These are phyloP conservation scores for Neodiprion fabricii DNA, from an alignment of 1,140 invertebrate species.

Conservation along the genomic window DNA sequence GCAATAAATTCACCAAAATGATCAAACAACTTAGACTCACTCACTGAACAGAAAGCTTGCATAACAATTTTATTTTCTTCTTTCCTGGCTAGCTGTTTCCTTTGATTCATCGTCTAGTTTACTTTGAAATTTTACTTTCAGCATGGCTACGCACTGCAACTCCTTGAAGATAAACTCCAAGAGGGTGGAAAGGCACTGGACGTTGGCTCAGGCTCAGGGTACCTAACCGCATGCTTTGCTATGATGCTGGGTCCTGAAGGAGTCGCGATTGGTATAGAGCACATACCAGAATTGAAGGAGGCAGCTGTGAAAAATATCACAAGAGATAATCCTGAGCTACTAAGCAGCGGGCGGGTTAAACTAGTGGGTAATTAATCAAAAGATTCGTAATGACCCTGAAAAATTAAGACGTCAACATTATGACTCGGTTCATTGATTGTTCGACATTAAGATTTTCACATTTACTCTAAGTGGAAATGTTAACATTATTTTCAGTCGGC, in stretches of 20 bases:
- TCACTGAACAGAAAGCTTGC: too few species aligned
- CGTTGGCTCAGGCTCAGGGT: constrained; percentile 95
- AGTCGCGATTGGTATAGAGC: constrained; percentile 88
- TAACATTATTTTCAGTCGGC: constrained; percentile 66
- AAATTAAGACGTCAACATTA: too few species aligned
- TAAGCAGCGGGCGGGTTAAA: constrained; percentile 71
- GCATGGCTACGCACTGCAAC: constrained; percentile 95
- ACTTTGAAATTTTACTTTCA: constrained; percentile 38
- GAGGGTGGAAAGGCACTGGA: constrained; percentile 86
- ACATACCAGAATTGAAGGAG: constrained; percentile 85
- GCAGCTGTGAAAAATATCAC: constrained; percentile 80
- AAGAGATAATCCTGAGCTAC: constrained; percentile 73
- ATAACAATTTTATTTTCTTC: too few species aligned
- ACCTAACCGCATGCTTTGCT: constrained; percentile 95
- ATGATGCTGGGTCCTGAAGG: constrained; percentile 83
- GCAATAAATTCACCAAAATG: too few species aligned
- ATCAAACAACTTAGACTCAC: too few species aligned
- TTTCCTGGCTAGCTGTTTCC: too few species aligned
- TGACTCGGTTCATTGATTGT: background rate
- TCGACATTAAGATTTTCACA: background rate
- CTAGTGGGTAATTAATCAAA: constrained; percentile 68
- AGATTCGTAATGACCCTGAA: background rate
- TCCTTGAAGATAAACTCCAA: constrained; percentile 81
- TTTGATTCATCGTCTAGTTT: background rate
- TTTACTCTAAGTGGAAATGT: constrained; percentile 20